Percentiles rank a stretch among this genome's conserved stretches.
Conservation (phyloP, 2,888 invertebrate genomes). For the Monopis laevigella region DNA sequence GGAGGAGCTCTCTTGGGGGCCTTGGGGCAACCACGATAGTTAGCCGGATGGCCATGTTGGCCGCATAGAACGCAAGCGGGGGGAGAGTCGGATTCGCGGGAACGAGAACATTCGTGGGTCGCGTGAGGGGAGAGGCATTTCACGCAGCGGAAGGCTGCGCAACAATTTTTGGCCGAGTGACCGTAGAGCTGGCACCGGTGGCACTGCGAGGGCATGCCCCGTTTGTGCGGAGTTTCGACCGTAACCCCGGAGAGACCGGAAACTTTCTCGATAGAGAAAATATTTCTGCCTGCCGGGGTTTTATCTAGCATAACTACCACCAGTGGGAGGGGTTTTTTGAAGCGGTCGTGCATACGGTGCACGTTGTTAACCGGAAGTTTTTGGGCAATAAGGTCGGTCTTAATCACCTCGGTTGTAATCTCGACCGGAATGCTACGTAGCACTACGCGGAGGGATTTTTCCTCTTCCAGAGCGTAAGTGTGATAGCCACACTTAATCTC, state of each 20-base stretch:
- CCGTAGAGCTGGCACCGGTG: conserved; percentile 10
- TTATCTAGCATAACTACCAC: background rate
- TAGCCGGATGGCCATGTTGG: background rate
- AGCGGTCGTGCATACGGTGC: background rate
- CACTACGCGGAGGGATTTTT: background rate
- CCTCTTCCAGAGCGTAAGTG: conserved; percentile 1
- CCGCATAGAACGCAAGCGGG: conserved; percentile 1
- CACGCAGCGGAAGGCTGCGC: background rate
- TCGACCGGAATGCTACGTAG: background rate
- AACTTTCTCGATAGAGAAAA: background rate
- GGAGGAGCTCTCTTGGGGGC: background rate
- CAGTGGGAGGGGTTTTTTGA: background rate
- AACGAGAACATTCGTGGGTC: background rate
- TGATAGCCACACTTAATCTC: too few relatives aligned
- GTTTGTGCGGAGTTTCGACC: background rate
- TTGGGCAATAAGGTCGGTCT: background rate
- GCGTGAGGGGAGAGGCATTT: background rate
- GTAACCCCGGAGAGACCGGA: too few relatives aligned
- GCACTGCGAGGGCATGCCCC: background rate
- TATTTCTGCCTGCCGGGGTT: background rate
- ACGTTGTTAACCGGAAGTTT: background rate
- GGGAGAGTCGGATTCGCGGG: background rate
- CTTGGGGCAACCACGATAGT: too few relatives aligned
- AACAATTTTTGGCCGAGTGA: background rate
- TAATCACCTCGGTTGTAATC: background rate